These are phyloP conservation scores for Drosophila busckii DNA, from an alignment of 1,140 invertebrate genomes.

Conservation along the genomic window DNA sequence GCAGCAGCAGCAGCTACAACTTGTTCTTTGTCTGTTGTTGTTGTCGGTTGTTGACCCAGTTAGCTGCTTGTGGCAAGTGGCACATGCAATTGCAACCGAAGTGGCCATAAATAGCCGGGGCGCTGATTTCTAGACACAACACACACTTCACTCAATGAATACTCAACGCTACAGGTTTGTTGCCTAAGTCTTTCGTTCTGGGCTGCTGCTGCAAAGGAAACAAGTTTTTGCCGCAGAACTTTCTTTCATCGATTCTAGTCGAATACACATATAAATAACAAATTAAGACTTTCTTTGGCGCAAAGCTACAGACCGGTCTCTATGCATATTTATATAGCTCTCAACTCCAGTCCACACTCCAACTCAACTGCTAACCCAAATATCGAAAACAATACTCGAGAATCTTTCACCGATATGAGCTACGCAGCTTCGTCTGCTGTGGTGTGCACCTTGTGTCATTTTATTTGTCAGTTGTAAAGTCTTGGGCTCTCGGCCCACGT, in stretches of 20 bases:
- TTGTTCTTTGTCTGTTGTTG: constrained; percentile 7
- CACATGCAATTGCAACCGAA: constrained; percentile 40
- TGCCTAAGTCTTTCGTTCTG: constrained; percentile 52
- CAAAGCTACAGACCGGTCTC: background rate
- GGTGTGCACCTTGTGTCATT: constrained; percentile 67
- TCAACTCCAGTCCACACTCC: too few species aligned
- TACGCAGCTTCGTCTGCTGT: constrained; percentile 17
- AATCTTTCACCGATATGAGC: too few species aligned
- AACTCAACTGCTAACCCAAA: constrained; percentile 63
- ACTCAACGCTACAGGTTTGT: constrained; percentile 45
- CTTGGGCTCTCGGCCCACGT: background rate
- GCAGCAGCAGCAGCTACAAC: constrained; percentile 19
- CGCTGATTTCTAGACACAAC: constrained; percentile 33
- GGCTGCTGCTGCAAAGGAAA: constrained; percentile 9
- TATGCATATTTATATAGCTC: constrained; percentile 20
- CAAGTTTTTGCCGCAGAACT: constrained; percentile 58
- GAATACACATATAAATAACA: constrained; percentile 70
- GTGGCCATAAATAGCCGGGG: constrained; percentile 61
- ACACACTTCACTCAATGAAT: constrained; percentile 22
- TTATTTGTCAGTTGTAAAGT: constrained; percentile 5
- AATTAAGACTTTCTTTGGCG: constrained; percentile 73
- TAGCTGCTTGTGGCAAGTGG: constrained; percentile 72
- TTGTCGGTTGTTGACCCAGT: constrained; percentile 61
- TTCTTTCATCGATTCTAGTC: constrained; percentile 71
- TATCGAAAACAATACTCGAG: constrained; percentile 22